Evolutionary conservation across 2,888 invertebrate genomes (phyloP), one percentile per base, ranked within the genome.

Genomic region (Drosophila formosana): DNA sequence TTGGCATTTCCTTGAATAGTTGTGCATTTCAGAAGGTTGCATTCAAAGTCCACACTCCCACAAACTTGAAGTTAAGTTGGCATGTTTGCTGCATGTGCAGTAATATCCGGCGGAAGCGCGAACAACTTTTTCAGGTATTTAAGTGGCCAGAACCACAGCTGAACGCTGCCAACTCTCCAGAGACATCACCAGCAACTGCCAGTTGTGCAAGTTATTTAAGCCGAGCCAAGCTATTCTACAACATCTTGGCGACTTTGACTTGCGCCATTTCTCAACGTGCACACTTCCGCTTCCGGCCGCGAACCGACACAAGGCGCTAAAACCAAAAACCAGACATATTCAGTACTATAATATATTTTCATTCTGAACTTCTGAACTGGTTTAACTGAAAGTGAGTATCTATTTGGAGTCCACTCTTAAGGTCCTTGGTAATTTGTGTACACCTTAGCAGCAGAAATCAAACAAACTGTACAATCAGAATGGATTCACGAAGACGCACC

Each of bases 31-130:
- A 61, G 39, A 72, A 66, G 57, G 75, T 70, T 65, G 70, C 49
- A 71, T 67, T 52, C 43, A 28, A 49, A 26, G 37, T 30, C 51
- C 60, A 3, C 8, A 18, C 55, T 18, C 47, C 46, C 30, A 47
- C 56, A 30, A 41, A 13, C 13, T 39, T n/a, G 25, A 3, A 34
- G 34, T 34, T 11, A 11, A 34, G 34, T 8, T 28, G 6, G 18
- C 50, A 13, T 57, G 37, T 57, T 57, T 57, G 55, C 45, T 55
- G 58, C 53, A 65, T 71, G 69, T 78, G 63, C 52, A 64, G 67
- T 79, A 75, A 88, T 77, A 81, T 89, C 89, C 89, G 87, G 69
- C 79, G 85, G 85, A 87, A 83, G 87, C 75, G 75, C 77, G 73
- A 71, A 83, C 56, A 79, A 80, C 72, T 87, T 83, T 71, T 58